phyloP scores from a whole-genome alignment of 2,797 vertebrate species.

The Aselliscus stoliczkanus region DNA sequence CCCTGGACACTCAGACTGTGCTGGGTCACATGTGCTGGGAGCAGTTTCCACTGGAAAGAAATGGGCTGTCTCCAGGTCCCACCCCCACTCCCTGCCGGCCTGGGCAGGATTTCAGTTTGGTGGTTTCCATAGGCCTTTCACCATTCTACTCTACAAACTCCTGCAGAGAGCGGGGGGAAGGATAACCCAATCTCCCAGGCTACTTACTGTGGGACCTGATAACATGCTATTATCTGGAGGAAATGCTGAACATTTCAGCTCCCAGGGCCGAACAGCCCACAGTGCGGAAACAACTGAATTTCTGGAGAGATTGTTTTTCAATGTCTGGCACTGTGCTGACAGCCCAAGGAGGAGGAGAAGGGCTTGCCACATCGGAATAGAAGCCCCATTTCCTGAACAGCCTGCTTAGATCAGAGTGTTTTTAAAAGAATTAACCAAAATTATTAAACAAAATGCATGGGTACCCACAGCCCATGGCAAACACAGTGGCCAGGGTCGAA shows the following conservation, averaged over 20 bases:
- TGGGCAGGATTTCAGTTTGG: neutral
- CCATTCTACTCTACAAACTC: neutral
- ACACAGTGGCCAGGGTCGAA: neutral
- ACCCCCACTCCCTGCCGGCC: accelerated
- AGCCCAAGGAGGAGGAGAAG: neutral
- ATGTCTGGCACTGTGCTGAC: neutral
- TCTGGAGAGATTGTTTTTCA: neutral
- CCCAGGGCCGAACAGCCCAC: neutral
- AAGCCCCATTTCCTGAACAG: neutral
- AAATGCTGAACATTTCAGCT: neutral
- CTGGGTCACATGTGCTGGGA: neutral
- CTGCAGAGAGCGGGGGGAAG: neutral
- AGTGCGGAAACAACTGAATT: neutral
- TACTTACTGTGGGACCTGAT: neutral
- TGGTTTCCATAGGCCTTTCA: neutral
- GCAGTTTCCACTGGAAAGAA: neutral
- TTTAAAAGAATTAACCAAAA: neutral
- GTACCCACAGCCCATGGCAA: neutral
- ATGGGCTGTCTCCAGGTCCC: neutral
- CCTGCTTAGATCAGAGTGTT: neutral
- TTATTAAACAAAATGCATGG: neutral
- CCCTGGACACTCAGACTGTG: too few relatives aligned
- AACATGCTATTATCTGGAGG: neutral
- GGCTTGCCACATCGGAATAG: neutral
- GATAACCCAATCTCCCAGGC: neutral